phyloP scores from a whole-genome alignment of 92 coral and sea anemone genomes.

The Porites divaricata region DNA sequence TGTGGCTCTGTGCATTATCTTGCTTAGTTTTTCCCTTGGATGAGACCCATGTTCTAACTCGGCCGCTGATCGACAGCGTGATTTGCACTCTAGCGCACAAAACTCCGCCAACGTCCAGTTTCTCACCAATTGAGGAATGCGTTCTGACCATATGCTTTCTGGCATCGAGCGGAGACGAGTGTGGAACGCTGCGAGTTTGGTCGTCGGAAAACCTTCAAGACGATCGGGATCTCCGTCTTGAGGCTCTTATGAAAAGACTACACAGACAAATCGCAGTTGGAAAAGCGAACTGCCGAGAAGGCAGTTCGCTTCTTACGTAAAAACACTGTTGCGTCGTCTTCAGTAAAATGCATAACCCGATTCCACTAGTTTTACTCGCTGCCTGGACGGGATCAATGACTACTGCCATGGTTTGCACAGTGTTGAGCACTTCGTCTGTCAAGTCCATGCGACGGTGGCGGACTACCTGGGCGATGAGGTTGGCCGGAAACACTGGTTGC shows the following conservation, averaged over 20 bases:
- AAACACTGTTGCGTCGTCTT: slow-evolving; percentile 14
- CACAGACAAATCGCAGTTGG: neutral
- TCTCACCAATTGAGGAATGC: neutral
- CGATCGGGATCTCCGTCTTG: neutral
- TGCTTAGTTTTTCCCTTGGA: slow-evolving; percentile 17
- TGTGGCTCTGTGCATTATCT: slow-evolving; percentile 14
- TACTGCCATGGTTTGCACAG: slow-evolving; percentile 7
- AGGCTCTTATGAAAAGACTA: neutral
- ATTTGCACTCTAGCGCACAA: neutral
- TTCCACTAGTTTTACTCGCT: slow-evolving; percentile 8
- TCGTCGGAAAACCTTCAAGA: neutral
- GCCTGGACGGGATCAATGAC: slow-evolving; percentile 35
- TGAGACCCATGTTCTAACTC: neutral
- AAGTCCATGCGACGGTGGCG: neutral
- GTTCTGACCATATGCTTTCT: neutral
- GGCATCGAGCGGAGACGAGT: neutral
- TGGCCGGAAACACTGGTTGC: slow-evolving; percentile 9
- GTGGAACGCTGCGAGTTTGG: neutral
- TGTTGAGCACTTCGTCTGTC: neutral
- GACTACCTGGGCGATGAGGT: slow-evolving; percentile 20
- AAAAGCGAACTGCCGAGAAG: neutral
- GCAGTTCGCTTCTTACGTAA: neutral
- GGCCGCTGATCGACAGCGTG: neutral
- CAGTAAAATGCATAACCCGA: slow-evolving; percentile 7
- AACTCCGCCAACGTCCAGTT: neutral